phyloP scores from a whole-genome alignment of 2,797 vertebrate genomes.

The Anniella stebbinsi region DNA sequence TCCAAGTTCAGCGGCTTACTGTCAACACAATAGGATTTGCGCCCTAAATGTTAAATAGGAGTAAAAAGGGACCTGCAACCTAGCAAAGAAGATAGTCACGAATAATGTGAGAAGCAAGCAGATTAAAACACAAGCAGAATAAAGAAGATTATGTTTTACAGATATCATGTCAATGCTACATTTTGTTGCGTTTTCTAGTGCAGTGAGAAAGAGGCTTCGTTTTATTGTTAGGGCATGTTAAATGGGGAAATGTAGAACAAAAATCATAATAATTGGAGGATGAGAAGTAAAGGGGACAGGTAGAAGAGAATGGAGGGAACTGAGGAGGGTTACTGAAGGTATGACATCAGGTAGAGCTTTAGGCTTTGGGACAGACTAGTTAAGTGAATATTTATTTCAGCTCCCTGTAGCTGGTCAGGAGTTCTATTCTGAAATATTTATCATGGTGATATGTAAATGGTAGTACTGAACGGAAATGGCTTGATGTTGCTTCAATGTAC shows the following conservation, averaged over 20 bases:
- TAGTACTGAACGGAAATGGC: constrained; percentile 15
- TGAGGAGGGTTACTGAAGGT: neutral
- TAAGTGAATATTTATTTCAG: neutral
- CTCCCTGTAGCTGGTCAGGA: neutral
- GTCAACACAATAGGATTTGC: too few relatives aligned
- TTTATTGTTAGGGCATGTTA: neutral
- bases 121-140: neutral
- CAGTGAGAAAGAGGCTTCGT: neutral
- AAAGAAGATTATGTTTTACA: neutral
- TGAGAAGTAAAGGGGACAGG: neutral
- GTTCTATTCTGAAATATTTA: constrained; percentile 30
- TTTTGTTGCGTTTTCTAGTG: neutral
- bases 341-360: neutral
- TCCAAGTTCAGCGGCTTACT: too few relatives aligned
- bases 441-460: constrained; percentile 42
- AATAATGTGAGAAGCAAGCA: neutral
- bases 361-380: neutral
- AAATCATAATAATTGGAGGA: neutral
- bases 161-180: neutral
- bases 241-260: neutral
- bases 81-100: neutral
- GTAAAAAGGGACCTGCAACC: neutral
- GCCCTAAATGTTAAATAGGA: neutral
- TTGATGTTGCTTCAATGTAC: constrained; percentile 44
- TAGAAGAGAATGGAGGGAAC: neutral